phyloP scores from a whole-genome alignment of 2,113 vertebrate species.

The Austrofundulus limnaeus region DNA sequence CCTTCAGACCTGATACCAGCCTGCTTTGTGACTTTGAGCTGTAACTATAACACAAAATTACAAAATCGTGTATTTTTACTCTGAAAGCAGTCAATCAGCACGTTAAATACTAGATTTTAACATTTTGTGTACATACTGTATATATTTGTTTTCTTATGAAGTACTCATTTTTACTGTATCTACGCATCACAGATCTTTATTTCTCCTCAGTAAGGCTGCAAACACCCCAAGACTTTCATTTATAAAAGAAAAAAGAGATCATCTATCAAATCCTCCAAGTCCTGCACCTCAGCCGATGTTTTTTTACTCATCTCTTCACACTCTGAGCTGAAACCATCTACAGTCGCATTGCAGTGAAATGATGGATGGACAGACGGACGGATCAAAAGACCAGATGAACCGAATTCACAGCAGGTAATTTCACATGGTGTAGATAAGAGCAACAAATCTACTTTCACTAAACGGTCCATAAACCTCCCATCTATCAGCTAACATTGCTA shows the following conservation, averaged over 20 bases:
- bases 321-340: slow-evolving; percentile 15
- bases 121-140: too few relatives aligned
- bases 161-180: too few relatives aligned
- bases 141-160: too few relatives aligned
- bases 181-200: too few relatives aligned
- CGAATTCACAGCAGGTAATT: slow-evolving; percentile 18
- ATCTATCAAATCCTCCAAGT: slow-evolving; percentile 3
- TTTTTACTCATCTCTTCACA: neutral
- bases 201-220: too few relatives aligned
- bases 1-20: neutral
- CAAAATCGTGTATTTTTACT: too few relatives aligned
- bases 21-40: neutral
- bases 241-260: neutral
- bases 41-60: too few relatives aligned
- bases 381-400: slow-evolving; percentile 58
- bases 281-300: too few relatives aligned
- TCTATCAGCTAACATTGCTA: slow-evolving; percentile 31
- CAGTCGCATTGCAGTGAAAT: slow-evolving; percentile 52
- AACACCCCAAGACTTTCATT: too few relatives aligned
- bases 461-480: slow-evolving; percentile 42
- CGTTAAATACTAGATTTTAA: too few relatives aligned
- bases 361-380: slow-evolving; percentile 58
- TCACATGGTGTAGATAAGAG: slow-evolving; percentile 3
- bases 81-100: too few relatives aligned
- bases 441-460: slow-evolving; percentile 19